Evolutionary conservation across 2,888 invertebrate species (phyloP).

Genomic region (Orchestes rusci): DNA sequence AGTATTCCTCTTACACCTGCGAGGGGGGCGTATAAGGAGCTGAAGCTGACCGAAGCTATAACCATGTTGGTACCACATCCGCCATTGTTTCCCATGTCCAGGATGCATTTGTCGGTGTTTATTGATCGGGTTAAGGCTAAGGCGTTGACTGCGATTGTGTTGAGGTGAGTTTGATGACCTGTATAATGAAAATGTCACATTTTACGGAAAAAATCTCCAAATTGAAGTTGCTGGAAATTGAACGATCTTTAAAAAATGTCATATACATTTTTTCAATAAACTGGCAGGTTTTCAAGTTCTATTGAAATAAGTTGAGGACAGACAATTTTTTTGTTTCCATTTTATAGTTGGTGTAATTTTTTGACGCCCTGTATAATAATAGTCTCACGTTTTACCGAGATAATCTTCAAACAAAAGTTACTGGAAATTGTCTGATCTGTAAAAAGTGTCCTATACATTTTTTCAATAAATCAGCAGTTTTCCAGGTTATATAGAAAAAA

Average conservation of each 20-base stretch:
- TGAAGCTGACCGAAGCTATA: slow-evolving; percentile 75
- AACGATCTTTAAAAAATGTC: too few relatives aligned
- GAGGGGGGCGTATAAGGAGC: slow-evolving; percentile 74
- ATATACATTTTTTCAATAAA: too few relatives aligned
- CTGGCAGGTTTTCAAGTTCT: too few relatives aligned
- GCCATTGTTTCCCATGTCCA: slow-evolving; percentile 81
- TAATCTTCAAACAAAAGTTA: too few relatives aligned
- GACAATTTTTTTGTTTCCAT: neutral
- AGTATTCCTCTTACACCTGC: slow-evolving; percentile 68
- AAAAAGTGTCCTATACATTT: too few relatives aligned
- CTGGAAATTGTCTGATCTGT: too few relatives aligned
- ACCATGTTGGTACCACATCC: slow-evolving; percentile 82
- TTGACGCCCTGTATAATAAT: too few relatives aligned
- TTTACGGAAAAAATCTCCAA: neutral
- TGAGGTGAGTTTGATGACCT: slow-evolving; percentile 57
- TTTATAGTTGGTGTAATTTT: too few relatives aligned
- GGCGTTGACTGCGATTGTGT: slow-evolving; percentile 68
- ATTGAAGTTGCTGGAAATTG: neutral
- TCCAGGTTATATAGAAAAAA: too few relatives aligned
- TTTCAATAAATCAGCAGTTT: too few relatives aligned
- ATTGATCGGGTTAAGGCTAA: slow-evolving; percentile 64
- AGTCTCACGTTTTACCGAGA: too few relatives aligned
- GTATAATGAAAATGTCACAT: neutral
- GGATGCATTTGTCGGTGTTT: slow-evolving; percentile 85
- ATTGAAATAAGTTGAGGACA: too few relatives aligned